A percentile compares a stretch with the other conserved stretches of the same genome.
Conservation (phyloP, 2,797 vertebrate genomes). For the Eidolon dupreanum region DNA sequence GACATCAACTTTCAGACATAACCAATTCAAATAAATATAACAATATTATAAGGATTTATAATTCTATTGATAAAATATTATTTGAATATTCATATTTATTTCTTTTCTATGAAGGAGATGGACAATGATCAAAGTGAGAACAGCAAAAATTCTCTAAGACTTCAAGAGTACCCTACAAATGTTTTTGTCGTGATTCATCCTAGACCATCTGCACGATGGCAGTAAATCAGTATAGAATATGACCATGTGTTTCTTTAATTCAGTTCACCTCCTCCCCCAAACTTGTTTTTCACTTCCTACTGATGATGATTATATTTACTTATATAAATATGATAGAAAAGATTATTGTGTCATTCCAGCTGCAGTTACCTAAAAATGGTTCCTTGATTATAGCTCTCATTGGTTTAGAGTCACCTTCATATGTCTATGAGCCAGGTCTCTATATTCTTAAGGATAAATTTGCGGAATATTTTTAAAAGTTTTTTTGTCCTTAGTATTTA, state of each 20-base stretch:
- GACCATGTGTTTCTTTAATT: slow-evolving; percentile 34
- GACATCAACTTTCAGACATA: neutral
- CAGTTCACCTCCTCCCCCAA: neutral
- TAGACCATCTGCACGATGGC: neutral
- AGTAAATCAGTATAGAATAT: slow-evolving; percentile 47
- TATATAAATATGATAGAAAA: neutral
- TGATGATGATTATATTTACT: slow-evolving; percentile 19
- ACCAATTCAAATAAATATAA: neutral
- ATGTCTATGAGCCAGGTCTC: neutral
- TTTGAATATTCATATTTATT: neutral
- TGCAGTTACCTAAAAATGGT: neutral
- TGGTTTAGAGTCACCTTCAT: neutral
- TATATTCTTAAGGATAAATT: neutral
- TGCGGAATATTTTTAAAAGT: neutral
- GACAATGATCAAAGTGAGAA: neutral
- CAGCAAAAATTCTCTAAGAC: neutral
- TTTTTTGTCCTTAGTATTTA: neutral
- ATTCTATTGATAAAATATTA: neutral
- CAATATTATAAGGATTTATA: neutral
- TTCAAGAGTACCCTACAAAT: neutral
- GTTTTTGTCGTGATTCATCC: neutral
- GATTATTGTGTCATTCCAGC: neutral
- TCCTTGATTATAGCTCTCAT: neutral
- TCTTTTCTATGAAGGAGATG: neutral
- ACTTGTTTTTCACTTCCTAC: slow-evolving; percentile 22